Percentiles rank a stretch among this genome's conserved stretches.
These are phyloP conservation scores for Sternotherus odoratus DNA, from an alignment of 2,797 vertebrate genomes.

Conservation along the genomic window DNA sequence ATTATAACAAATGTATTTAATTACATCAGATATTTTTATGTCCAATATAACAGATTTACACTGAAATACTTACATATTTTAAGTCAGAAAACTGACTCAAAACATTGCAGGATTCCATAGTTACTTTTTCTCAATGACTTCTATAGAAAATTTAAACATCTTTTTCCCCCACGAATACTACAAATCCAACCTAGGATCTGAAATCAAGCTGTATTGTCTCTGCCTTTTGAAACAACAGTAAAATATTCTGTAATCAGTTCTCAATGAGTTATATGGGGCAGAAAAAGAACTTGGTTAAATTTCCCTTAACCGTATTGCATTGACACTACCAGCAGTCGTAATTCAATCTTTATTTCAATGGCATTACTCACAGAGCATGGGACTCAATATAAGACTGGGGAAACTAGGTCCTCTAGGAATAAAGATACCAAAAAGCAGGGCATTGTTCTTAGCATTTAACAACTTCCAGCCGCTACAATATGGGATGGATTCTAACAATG, in stretches of 20 bases:
- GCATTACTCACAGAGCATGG: neutral
- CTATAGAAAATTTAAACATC: neutral
- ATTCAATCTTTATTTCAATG: neutral
- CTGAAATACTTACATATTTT: neutral
- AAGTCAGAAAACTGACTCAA: neutral
- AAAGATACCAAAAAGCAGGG: neutral
- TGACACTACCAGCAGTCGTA: neutral
- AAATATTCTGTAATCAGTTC: conserved; percentile 8
- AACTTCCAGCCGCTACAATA: neutral
- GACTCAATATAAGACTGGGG: neutral
- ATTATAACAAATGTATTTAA: neutral
- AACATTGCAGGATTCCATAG: neutral
- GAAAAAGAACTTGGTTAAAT: neutral
- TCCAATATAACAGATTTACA: neutral
- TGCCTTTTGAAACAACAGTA: conserved; percentile 11
- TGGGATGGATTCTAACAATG: neutral
- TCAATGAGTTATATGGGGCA: neutral
- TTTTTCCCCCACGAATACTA: neutral
- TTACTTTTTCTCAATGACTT: neutral
- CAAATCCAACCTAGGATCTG: neutral
- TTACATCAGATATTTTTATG: neutral
- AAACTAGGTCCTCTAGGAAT: neutral
- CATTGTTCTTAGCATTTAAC: neutral
- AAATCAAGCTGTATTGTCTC: conserved; percentile 16
- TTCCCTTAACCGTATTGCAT: neutral